Evolutionary conservation across 2,797 vertebrate genomes (phyloP), one percentile per base, ranked within the genome.

Genomic region (Epinephelus awoara): DNA sequence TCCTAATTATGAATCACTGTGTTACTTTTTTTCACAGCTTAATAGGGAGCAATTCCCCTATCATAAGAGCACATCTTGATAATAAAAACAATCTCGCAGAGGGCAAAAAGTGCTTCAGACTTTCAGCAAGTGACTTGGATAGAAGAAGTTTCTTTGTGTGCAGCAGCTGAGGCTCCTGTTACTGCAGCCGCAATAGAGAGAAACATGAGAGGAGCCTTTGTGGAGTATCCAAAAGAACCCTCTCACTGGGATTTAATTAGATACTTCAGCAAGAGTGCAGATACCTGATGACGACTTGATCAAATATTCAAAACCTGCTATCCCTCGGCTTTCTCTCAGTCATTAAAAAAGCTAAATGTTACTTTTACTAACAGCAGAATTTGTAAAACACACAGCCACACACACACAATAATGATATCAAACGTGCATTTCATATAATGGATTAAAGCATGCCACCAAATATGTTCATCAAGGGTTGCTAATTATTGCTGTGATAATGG

Each of bases 191-290:
- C 38, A 46, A 44, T 29, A 46, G 34, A 69, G 54, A 66, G 47
- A 70, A 78, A 72, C 54, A 54, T 55, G 75, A 76, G 82, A 81
- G 58, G 78, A 61, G 51, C 12, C 21, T 65, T 50, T 80, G 54
- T 42, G 12, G 34, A 21, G 49, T 17, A 15, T 57, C 38, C 13
- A 46, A 58, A 61, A 50, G 62, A 72, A 80, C 72, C 7, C 9
- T 65, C 71, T 81, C 61, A n/a, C 25, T 61, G 67, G 71, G 68
- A 80, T 84, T 84, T 83, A 79, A 84, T 78, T 68, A 72, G 77
- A 77, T 62, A 46, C 49, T 71, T 59, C 12, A 54, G 63, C 38
- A 52, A 61, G 15, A 71, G 44, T 27, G 76, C 49, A 58, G 47
- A 67, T 27, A 75, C 50, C 46, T 72, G 54, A 72, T 15, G 55